Evolutionary conservation across 2,797 vertebrate species (phyloP), one percentile per base, ranked within the genome.

Genomic region (Acridotheres tristis): DNA sequence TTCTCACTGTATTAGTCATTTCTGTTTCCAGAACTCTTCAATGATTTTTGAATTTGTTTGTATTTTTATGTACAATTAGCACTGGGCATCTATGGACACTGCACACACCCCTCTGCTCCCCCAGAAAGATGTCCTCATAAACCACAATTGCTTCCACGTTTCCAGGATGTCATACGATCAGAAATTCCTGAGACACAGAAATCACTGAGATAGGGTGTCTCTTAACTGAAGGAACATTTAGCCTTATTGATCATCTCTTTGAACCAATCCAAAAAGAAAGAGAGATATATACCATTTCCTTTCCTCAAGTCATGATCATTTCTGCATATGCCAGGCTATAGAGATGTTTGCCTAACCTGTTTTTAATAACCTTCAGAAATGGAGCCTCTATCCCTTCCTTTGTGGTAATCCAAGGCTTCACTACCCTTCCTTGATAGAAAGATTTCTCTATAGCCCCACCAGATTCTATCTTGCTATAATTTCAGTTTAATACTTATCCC

Each of bases 161-260:
- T 83, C 50, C n/a, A 74, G 61, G 18, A 34, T 38, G 19, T 65
- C 40, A 36, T 0, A 1, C 0, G 0, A 38, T 30, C 21, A 67
- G 29, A 20, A 76, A 69, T 43, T 82, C 43, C 25, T 62, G 54
- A 66, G 30, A 62, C 10, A 80, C 7, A 72, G 11, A 87, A 2
- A 22, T 54, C 34, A 27, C 25, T 10, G 29, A 90, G 25, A 48
- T 1, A 29, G 4, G 13, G 4, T 4, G 3, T 51, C 17, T 74
- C 40, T 54, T 40, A 83, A 59, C 6, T 15, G 51, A 72, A 73
- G 19, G 27, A 88, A 61, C 5, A 58, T 30, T 53, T 50, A 72
- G 23, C 13, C 3, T 50, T 81, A 72, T 22, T 22, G 11, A 62
- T 73, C 17, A 58, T 7, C 8, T 59, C 14, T 83, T 55, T 45